Base-by-base conservation (phyloP, 2,113 vertebrate species). In the Rhinoptilus africanus region DNA sequence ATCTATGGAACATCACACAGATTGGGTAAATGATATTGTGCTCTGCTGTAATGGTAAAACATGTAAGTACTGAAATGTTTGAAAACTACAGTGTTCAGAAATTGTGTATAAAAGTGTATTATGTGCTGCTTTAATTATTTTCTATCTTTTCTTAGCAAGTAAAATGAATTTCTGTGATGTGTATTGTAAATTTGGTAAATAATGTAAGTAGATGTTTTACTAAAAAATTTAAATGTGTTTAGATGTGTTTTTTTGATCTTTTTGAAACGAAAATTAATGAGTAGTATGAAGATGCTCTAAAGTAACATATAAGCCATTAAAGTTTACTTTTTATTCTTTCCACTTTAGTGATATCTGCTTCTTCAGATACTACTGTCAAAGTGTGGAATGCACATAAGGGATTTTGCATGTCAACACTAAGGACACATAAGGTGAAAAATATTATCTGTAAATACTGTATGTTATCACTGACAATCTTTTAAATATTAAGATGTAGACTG, bases 361-460 rank as follows among this genome's bases (percentile, higher is more conserved):
- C 99, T 59, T 99, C 99, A 8, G 99, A 99, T 92, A 99, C 99
- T 8, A 99, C 99, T 56, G 99, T 99, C 54, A 99, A 99, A 98
- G 99, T 99, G 37, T 99, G 99, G 99, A 99, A 99, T n/a, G 99
- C 99, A 16, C 99, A 99, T 91, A 99, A 99, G 97, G 99, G 99
- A 19, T 99, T 99, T 98, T 99, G 99, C 94, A 99, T 99, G 99
- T 99, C 99, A 17, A 99, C 99, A 89, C 98, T 99, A 98, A 98
- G 99, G 96, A 99, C 99, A 5, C 99, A 99, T 95, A 99, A 99
- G 98, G 99, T 99, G 97, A 97, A 72, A 72, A 87, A 75, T 30
- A 47, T 83, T 91, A 69, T 78, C 69, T 94, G 34, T 83, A 72
- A 88, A 83, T 80, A 60, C 54, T 57, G 4, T 57, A 6, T 85